A percentile compares a stretch with the other conserved stretches of the same genome.
phyloP scores from a whole-genome alignment of 2,797 vertebrate genomes.

The Tolypeutes matacus region DNA sequence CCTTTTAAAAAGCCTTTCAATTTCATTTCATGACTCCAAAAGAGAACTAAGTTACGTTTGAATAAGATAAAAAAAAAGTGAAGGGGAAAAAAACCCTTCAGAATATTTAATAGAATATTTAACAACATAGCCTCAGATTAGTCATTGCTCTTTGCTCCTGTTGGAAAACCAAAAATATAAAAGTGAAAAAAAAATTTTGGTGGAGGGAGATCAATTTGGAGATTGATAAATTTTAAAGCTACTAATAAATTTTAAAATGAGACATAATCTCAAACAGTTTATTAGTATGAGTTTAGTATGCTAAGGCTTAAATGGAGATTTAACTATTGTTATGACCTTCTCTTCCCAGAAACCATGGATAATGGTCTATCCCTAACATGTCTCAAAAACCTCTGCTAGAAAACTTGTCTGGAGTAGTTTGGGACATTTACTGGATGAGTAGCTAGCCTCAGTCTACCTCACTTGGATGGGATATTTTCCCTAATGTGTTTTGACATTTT shows the following conservation, averaged over 20 bases:
- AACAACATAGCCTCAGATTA: not conserved
- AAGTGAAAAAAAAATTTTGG: not conserved
- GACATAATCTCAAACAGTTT: not conserved
- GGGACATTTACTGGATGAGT: not conserved
- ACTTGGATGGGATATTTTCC: not conserved
- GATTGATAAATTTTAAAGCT: not conserved
- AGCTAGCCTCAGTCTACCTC: not conserved
- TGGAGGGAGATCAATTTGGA: slow-evolving; percentile 13
- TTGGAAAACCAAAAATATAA: not conserved
- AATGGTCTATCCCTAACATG: not conserved
- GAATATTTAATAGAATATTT: slow-evolving; percentile 53
- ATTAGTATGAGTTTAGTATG: not conserved
- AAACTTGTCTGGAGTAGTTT: not conserved
- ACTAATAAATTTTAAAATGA: slow-evolving; percentile 18
- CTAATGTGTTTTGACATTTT: not conserved
- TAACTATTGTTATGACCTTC: not conserved
- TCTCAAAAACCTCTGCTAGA: not conserved
- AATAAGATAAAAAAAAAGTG: slow-evolving; percentile 46
- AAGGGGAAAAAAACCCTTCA: not conserved
- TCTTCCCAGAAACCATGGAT: not conserved
- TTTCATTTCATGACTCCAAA: slow-evolving; percentile 51
- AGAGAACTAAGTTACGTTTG: slow-evolving; percentile 31
- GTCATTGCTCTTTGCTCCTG: not conserved
- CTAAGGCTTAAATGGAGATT: not conserved
- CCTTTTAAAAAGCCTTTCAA: slow-evolving; percentile 42